Percentiles rank a stretch among this genome's conserved stretches.
Evolutionary conservation across 2,113 vertebrate species (phyloP).

Genomic region (Siniperca knerii): DNA sequence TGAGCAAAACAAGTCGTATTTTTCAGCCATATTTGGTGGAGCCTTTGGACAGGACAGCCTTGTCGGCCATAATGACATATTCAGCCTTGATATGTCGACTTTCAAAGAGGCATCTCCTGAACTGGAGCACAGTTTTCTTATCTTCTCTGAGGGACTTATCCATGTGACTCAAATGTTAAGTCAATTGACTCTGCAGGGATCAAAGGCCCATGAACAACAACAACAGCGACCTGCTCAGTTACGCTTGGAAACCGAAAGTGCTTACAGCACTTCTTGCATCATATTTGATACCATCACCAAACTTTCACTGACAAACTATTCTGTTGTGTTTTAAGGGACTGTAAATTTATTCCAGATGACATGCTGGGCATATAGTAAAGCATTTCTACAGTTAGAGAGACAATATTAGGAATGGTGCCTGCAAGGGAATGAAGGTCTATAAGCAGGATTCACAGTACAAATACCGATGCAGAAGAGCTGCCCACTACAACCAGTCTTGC

Average conservation of each 20-base stretch:
- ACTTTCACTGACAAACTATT: too few relatives aligned
- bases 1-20: background rate
- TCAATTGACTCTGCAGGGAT: background rate
- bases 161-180: constrained; percentile 4
- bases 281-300: background rate
- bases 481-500: background rate
- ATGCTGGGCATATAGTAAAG: too few relatives aligned
- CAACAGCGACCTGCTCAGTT: background rate
- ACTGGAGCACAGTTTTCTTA: background rate
- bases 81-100: constrained; percentile 9
- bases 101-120: background rate
- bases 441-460: background rate
- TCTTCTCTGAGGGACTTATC: background rate
- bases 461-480: background rate
- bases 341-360: background rate
- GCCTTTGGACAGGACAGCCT: background rate
- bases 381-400: background rate
- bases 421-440: background rate
- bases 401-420: too few relatives aligned
- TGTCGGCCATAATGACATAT: background rate
- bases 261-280: background rate
- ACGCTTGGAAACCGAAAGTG: background rate
- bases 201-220: background rate
- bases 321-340: background rate
- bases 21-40: background rate